These are phyloP conservation scores for Drosophila mimica DNA, from an alignment of 2,888 invertebrate species.

Conservation along the genomic window DNA sequence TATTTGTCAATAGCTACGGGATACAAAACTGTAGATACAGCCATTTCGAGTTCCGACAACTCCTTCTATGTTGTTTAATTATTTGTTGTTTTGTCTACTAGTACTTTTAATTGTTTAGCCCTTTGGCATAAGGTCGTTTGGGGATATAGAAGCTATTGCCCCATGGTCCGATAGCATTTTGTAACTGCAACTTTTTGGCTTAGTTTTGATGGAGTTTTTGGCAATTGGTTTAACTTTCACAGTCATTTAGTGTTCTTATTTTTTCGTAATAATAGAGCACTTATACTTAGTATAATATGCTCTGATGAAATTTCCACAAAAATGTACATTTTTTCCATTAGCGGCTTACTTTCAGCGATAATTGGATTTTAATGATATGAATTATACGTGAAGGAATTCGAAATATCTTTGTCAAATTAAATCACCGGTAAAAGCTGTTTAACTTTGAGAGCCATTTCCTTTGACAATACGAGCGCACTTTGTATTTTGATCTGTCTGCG, in stretches of 20 bases:
- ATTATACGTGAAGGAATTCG: slow-evolving; percentile 36
- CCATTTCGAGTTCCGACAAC: background rate
- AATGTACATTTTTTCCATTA: slow-evolving; percentile 10
- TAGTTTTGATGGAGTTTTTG: slow-evolving; percentile 26
- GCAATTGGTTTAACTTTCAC: slow-evolving; percentile 26
- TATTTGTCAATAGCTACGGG: slow-evolving; percentile 58
- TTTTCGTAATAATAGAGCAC: background rate
- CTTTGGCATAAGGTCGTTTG: slow-evolving; percentile 29
- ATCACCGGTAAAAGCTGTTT: slow-evolving; percentile 31
- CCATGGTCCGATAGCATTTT: slow-evolving; percentile 34
- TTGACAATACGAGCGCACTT: slow-evolving; percentile 24
- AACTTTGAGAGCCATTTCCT: slow-evolving; percentile 13
- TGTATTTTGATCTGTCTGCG: slow-evolving; percentile 56
- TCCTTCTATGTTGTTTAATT: slow-evolving; percentile 42
- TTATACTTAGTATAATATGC: slow-evolving; percentile 12
- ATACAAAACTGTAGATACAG: slow-evolving; percentile 33
- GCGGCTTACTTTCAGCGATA: slow-evolving; percentile 26
- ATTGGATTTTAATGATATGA: slow-evolving; percentile 60
- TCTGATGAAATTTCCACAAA: background rate
- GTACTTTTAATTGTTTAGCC: slow-evolving; percentile 46
- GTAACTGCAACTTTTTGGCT: slow-evolving; percentile 29
- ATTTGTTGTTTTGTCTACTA: slow-evolving; percentile 39
- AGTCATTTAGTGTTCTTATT: background rate
- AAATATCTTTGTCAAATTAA: slow-evolving; percentile 45
- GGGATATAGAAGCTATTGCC: slow-evolving; percentile 29